Evolutionary conservation across 2,797 vertebrate species (phyloP).

Genomic region (Galagoides demidoff): DNA sequence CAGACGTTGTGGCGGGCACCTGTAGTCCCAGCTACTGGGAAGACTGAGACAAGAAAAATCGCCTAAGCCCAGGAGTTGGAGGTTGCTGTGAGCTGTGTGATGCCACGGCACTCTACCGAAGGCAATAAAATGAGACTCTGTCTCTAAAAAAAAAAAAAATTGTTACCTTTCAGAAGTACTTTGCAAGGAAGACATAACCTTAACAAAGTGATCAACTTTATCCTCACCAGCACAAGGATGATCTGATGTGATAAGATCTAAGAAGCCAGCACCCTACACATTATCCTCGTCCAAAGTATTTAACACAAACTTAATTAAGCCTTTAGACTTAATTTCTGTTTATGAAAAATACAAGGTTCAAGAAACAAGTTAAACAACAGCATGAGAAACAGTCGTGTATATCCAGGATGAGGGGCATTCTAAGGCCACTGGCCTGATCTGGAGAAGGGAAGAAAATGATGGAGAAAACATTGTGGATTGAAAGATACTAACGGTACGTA

Average conservation of each 20-base stretch:
- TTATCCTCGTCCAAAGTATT: background rate
- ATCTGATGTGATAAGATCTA: too few species aligned
- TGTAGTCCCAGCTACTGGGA: too few species aligned
- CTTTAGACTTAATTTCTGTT: background rate
- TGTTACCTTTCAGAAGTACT: background rate
- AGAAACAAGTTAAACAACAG: background rate
- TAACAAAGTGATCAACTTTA: background rate
- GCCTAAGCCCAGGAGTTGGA: too few species aligned
- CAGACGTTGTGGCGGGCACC: too few species aligned
- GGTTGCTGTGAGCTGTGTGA: too few species aligned
- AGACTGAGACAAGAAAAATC: too few species aligned
- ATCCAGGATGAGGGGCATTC: background rate
- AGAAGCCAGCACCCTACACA: background rate
- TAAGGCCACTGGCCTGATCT: background rate
- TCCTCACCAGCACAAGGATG: accelerated
- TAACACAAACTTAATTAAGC: background rate
- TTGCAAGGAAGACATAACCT: background rate
- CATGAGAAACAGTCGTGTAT: background rate
- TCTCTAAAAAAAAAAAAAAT: too few species aligned
- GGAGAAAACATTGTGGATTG: accelerated
- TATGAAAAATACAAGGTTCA: background rate
- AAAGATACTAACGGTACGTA: background rate
- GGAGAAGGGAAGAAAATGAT: background rate
- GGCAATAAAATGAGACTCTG: too few species aligned
- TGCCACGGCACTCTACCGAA: too few species aligned